Evolutionary conservation across 1,140 invertebrate species (phyloP).

Genomic region (Drosophila orena): DNA sequence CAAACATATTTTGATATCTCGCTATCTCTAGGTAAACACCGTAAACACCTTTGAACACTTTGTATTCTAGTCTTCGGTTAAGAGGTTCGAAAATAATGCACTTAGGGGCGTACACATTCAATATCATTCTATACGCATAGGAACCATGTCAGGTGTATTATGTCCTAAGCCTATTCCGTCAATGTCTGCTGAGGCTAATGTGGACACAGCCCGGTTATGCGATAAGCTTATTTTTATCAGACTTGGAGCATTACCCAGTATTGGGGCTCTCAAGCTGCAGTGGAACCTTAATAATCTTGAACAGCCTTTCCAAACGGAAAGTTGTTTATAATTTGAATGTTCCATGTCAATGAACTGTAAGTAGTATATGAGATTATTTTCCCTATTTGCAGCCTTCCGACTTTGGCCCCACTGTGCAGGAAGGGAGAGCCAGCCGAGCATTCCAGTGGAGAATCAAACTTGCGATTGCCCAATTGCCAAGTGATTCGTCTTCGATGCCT

Average conservation of each 20-base stretch:
- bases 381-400: neutral
- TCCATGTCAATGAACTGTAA: no score
- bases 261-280: neutral
- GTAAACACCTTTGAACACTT: neutral
- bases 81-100: neutral
- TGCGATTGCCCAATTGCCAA: constrained; percentile 3
- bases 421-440: neutral
- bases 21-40: neutral
- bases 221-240: neutral
- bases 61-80: neutral
- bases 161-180: constrained; percentile 3
- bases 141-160: neutral
- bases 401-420: neutral
- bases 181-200: neutral
- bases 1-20: neutral
- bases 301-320: neutral
- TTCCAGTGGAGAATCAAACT: neutral
- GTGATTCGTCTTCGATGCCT: neutral
- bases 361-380: no score
- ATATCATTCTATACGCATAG: no score
- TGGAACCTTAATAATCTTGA: neutral
- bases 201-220: neutral
- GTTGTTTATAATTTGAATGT: no score
- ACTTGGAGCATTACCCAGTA: neutral
- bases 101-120: no score